Conservation (phyloP, 2,113 vertebrate species). For the Spea bombifrons region DNA sequence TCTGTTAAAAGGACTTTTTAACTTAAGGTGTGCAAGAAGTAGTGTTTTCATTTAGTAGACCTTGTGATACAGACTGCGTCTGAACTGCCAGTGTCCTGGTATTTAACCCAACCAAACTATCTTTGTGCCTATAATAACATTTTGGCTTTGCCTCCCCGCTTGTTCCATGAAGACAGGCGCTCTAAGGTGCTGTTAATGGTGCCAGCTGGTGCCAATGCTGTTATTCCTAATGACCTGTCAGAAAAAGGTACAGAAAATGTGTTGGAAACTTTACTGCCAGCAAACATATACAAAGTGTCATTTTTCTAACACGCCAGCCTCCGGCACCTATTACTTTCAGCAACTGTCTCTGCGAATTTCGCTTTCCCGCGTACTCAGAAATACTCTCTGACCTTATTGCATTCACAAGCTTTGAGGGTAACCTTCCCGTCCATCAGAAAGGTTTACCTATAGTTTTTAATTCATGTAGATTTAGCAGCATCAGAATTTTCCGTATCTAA, state of each 20-base stretch:
- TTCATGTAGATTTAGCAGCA: too few species aligned
- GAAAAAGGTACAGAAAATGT: conserved; percentile 34
- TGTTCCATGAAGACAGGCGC: conserved; percentile 6
- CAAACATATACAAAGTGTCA: conserved; percentile 19
- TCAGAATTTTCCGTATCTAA: too few species aligned
- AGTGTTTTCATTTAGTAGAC: too few species aligned
- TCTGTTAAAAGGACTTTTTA: too few species aligned
- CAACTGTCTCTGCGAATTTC: conserved; percentile 14
- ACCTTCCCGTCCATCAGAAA: not conserved
- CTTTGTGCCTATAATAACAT: too few species aligned
- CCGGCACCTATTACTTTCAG: conserved; percentile 17
- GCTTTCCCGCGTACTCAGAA: not conserved
- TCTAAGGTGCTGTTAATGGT: conserved; percentile 36
- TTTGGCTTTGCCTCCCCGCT: not conserved
- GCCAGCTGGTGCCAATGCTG: conserved; percentile 41
- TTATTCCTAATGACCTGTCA: conserved; percentile 43
- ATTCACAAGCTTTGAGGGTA: not conserved
- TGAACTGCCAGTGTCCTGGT: too few species aligned
- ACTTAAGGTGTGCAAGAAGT: too few species aligned
- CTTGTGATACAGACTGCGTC: too few species aligned
- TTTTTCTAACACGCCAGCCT: conserved; percentile 26
- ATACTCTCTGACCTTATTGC: conserved; percentile 9
- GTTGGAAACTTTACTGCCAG: conserved; percentile 9
- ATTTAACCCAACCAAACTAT: too few species aligned
- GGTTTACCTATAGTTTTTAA: too few species aligned